Base-by-base conservation (phyloP, 1,140 invertebrate genomes). In the Cotesia typhae region DNA sequence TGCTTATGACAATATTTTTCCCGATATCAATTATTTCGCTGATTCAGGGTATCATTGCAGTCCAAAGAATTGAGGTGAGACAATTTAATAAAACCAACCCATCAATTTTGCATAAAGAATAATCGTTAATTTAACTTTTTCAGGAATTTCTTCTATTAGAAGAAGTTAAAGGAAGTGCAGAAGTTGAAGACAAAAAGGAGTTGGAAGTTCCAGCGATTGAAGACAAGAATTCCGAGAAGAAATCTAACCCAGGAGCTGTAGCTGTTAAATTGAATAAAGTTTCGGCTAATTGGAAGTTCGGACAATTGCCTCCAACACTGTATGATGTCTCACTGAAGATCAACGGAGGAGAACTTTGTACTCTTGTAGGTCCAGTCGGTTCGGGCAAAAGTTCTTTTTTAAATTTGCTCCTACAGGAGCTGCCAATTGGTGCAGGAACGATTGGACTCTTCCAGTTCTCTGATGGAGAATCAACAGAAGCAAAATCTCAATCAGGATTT, bases 301-400 rank as follows among this genome's bases (percentile, higher is more conserved):
- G 80, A 0, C 75, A 82, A 36, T 64, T 87, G n/a, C 84, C 85
- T 0, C 83, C 86, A 4, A 85, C 85, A 0, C 82, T 94, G 0
- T 88, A 89, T 60, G 87, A 92, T 70, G 81, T 96, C 4, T 89
- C 88, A n/a, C 79, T 94, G 57, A 83, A 87, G 2, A 85, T 94
- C 0, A 84, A 89, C 28, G 85, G 88, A 17, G 92, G 93, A 0
- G 89, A 93, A 76, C 81, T 95, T 1, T 90, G 92, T 70, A 92
- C 92, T 0, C 86, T 96, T 1, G 92, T 95, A 63, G 94, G 94
- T 5, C 88, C 91, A 4, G 93, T 95, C 17, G 94, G 94, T 1
- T 90, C 92, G 0, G 94, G 94, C 57, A 95, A 95, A 85, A 92
- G 92, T 5, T 92, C 94, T 0, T 77, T 95, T 14, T 83, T 95